Conservation (phyloP, 2,888 invertebrate genomes). For the Catocala nupta region DNA sequence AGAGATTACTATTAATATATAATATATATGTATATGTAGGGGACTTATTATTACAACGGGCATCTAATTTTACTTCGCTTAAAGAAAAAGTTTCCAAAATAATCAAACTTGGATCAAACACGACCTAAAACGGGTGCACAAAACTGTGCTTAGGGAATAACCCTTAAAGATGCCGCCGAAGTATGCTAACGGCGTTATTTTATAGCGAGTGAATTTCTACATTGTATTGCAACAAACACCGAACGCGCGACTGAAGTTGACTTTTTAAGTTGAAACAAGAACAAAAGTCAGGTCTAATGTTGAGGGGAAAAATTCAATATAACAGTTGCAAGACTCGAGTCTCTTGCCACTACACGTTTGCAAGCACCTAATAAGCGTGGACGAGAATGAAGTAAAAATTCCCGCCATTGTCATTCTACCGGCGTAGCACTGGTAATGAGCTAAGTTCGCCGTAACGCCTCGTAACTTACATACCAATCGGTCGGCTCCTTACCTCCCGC, state of each 20-base stretch:
- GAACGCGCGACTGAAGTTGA: conserved; percentile 29
- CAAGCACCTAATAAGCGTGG: conserved; percentile 73
- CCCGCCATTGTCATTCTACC: conserved; percentile 80
- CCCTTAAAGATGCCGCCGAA: conserved; percentile 21
- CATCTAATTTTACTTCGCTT: too few species aligned
- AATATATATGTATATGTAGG: too few species aligned
- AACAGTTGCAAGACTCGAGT: conserved; percentile 64
- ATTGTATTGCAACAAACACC: conserved; percentile 30
- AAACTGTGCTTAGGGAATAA: conserved; percentile 36
- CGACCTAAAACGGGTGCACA: conserved; percentile 8
- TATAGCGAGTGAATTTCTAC: conserved; percentile 21
- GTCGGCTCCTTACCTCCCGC: conserved; percentile 58
- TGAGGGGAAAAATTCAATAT: conserved; percentile 70
- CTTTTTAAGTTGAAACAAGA: conserved; percentile 51
- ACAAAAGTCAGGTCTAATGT: conserved; percentile 41
- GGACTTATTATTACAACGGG: too few species aligned
- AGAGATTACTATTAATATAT: too few species aligned
- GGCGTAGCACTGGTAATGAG: conserved; percentile 83
- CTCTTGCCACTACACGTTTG: conserved; percentile 69
- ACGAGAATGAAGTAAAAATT: conserved; percentile 82
- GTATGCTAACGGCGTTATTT: conserved; percentile 40
- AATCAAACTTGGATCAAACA: not conserved
- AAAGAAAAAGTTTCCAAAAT: too few species aligned
- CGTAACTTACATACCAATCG: conserved; percentile 86
- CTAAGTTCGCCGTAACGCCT: conserved; percentile 85